These are phyloP conservation scores for Sus cebifrons DNA, from an alignment of 2,797 vertebrate genomes.

Conservation along the genomic window DNA sequence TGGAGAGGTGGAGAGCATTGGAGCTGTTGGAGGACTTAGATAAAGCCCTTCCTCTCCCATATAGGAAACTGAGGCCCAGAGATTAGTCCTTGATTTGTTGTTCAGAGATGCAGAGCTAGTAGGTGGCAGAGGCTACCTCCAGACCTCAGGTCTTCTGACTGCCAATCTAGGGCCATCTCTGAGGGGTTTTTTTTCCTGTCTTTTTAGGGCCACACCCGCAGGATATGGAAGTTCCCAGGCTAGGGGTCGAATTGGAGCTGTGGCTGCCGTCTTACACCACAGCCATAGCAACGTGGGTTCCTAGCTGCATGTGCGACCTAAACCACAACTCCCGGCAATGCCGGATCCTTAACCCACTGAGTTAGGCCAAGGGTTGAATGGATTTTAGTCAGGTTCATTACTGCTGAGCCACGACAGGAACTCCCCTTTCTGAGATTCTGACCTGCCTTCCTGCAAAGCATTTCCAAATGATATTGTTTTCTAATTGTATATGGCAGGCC, in stretches of 20 bases:
- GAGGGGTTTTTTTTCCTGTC: no score
- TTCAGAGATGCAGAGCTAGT: background rate
- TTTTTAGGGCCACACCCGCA: no score
- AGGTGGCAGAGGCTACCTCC: background rate
- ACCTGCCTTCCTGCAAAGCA: slow-evolving; percentile 4
- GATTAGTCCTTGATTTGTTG: background rate
- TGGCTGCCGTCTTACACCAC: no score
- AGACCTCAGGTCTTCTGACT: background rate
- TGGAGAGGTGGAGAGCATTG: background rate
- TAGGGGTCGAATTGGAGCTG: no score
- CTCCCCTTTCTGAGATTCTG: background rate
- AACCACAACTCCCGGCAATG: no score
- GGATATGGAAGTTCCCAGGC: no score
- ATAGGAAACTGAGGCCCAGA: background rate
- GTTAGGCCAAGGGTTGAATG: no score
- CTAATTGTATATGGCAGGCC: background rate
- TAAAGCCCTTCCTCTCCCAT: background rate
- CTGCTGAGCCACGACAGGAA: no score
- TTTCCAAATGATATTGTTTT: background rate
- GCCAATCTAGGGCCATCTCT: background rate
- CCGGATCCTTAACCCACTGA: no score
- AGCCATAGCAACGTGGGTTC: no score
- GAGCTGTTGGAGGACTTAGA: background rate
- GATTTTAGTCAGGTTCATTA: no score
- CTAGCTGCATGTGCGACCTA: no score